Conservation (phyloP, 92 coral and sea anemone genomes). For the Zoanthus solanderi region DNA sequence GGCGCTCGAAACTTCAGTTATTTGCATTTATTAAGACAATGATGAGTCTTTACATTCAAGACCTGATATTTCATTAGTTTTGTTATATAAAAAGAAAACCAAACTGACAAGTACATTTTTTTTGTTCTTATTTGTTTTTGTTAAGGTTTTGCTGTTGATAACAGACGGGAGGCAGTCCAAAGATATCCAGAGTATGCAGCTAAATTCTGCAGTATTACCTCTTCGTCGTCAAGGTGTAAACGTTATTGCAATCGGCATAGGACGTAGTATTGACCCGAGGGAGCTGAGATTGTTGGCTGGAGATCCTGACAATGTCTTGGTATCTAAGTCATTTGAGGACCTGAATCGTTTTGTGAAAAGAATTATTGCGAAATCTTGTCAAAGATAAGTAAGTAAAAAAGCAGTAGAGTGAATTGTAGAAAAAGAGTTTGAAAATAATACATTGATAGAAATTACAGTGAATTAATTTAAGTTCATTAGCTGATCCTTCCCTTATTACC, state of each 20-base stretch:
- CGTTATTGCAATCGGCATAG: slow-evolving; percentile 85
- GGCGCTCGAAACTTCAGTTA: no score
- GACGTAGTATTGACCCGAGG: slow-evolving; percentile 67
- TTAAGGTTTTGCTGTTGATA: slow-evolving; percentile 75
- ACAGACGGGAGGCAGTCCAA: slow-evolving; percentile 88
- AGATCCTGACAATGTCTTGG: slow-evolving; percentile 69
- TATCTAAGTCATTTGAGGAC: slow-evolving; percentile 71
- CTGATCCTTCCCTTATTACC: no score
- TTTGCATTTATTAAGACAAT: no score
- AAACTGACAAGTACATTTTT: not conserved
- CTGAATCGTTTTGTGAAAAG: slow-evolving; percentile 77
- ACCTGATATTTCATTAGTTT: no score
- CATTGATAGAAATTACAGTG: not conserved
- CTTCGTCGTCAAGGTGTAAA: slow-evolving; percentile 77
- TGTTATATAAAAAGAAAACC: no score
- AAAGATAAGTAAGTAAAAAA: slow-evolving; percentile 19
- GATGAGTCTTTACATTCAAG: no score
- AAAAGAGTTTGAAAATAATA: not conserved
- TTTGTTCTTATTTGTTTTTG: not conserved
- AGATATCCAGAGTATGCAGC: slow-evolving; percentile 71
- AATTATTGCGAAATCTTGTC: slow-evolving; percentile 74
- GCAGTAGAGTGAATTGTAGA: not conserved
- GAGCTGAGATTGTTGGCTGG: slow-evolving; percentile 77
- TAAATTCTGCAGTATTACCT: slow-evolving; percentile 75
- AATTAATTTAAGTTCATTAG: not conserved